Percentiles rank a stretch among this genome's conserved stretches.
Conservation (phyloP, 2,797 vertebrate species). For the Erpetoichthys calabaricus region DNA sequence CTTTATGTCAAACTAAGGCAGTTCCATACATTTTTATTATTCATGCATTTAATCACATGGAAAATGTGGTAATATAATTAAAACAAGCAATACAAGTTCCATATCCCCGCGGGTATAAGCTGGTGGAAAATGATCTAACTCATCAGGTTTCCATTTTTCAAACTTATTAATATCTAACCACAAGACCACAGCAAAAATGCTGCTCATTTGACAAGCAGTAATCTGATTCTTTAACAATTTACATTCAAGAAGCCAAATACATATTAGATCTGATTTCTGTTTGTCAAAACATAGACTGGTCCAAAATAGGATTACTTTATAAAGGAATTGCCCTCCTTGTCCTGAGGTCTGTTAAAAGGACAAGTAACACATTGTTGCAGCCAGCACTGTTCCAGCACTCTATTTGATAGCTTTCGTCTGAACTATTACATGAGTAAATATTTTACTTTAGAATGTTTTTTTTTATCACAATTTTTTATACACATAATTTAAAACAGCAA, state of each 20-base stretch:
- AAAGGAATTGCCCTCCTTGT: neutral
- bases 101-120: conserved; percentile 27
- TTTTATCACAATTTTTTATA: too few species aligned
- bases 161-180: conserved; percentile 35
- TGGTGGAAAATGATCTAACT: conserved; percentile 42
- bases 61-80: conserved; percentile 59
- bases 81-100: conserved; percentile 39
- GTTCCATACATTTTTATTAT: conserved; percentile 44
- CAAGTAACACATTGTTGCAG: conserved; percentile 2
- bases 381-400: neutral
- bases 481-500: too few species aligned
- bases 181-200: conserved; percentile 27
- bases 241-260: conserved; percentile 27
- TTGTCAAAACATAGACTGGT: conserved; percentile 20
- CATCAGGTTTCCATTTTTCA: conserved; percentile 40
- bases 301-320: neutral
- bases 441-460: neutral
- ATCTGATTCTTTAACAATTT: conserved; percentile 29
- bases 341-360: neutral
- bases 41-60: conserved; percentile 43
- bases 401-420: neutral
- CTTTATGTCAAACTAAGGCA: conserved; percentile 29
- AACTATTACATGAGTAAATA: neutral
- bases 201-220: conserved; percentile 34
- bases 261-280: conserved; percentile 11